Base-by-base conservation (phyloP, 1,140 invertebrate genomes). In the Caenorhabditis brenneri region DNA sequence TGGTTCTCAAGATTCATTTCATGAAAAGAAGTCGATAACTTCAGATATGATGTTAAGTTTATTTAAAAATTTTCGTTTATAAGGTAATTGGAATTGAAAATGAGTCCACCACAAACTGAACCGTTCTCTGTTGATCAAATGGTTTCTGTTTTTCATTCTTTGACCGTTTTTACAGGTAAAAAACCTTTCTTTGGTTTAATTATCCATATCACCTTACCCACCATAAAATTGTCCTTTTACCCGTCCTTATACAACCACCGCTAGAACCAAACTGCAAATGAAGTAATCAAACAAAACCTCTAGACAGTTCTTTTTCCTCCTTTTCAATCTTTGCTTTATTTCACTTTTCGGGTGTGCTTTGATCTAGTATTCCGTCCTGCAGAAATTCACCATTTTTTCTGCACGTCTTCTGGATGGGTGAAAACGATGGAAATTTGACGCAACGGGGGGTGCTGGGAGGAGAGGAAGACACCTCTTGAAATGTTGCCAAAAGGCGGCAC, bases 401-500 rank as follows among this genome's bases (percentile, higher is more conserved):
- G 65, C 65, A 74, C n/a, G 19, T 74, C 16, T 24, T 46, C 65
- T 42, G 65, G 65, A 55, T 51, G 48, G 48, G 48, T 51, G 48
- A 51, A 36, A 65, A 65, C 33, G 33, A 33, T 19, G 29, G 22
- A 74, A 74, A 42, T 74, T 42, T 42, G 65, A 42, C n/a, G 65
- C 2, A n/a, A n/a, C 4, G 4, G 29, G 36, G 39, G 39, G 39
- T 42, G 39, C 39, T 6, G 39, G 39, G 36, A 5, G 9, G 36
- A 15, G 24, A 10, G 24, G 33, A 29, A 74, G 65, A 42, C 58
- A 39, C 65, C 65, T 74, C 65, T 74, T 74, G 65, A 74, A 74
- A 74, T 74, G 65, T 74, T 74, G 65, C 65, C 33, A 74, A 74
- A 74, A 39, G 65, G 58, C 58, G 58, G 58, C 58, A 19, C 58